Evolutionary conservation across 1,140 invertebrate species (phyloP), one percentile per base, ranked within the genome.

Genomic region (Trichonephila clavipes): DNA sequence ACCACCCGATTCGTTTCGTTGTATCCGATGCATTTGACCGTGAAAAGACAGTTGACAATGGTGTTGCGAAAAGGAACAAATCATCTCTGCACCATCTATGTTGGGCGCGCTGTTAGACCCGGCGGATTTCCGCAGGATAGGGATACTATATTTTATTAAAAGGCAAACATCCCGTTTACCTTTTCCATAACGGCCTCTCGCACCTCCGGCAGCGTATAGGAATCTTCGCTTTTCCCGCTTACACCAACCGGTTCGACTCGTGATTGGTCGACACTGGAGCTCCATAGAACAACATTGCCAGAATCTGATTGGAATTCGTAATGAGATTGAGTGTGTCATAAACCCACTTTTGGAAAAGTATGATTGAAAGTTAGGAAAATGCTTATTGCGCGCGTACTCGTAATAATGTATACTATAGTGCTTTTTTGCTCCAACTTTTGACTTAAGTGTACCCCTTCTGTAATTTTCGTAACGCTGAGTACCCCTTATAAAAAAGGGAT

Each of bases 121-220:
- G 44, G 44, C 92, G 92, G 92, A 93, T 93, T 88, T 93, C 92
- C 92, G 92, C 72, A 93, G 85, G 85, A 82, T 93, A 92, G 83
- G 62, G 64, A 92, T 92, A 51, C 51, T 51, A 87, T 81, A 81
- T 81, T 81, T 85, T 59, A 61, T 8, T 62, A 24, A 87, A 92
- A 59, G 24, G 77, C 89, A 90, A 81, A 90, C 89, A 77, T 90
- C 89, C 89, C 66, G 72, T 89, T 51, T 16, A 19, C 62, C 59
- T 77, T 61, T 87, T 40, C 44, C 59, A 40, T 58, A 87, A 10
- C 21, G 40, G 21, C 69, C 7, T 34, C 62, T 12, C 69, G 69
- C 69, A 18, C 69, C 69, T 77, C 51, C 85, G 85, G n/a, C 44
- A 58, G 28, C 88, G 44, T 59, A 89, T 69, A 12, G 86, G 62